A percentile compares a stretch with the other conserved stretches of the same genome.
These are phyloP conservation scores for Oryzias melastigma DNA, from an alignment of 2,113 vertebrate genomes.

Conservation along the genomic window DNA sequence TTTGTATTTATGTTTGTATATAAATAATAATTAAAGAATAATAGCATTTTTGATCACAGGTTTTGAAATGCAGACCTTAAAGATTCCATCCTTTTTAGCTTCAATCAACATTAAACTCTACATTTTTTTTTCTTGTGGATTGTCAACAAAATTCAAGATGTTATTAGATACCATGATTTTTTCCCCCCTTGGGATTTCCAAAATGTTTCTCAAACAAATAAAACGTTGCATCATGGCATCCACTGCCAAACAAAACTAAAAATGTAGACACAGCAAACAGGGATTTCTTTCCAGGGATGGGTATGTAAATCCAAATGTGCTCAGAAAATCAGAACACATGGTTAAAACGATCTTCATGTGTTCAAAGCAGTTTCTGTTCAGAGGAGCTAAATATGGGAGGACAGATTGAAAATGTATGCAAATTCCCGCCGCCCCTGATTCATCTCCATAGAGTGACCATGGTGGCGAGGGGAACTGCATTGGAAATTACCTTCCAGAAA, in stretches of 20 bases:
- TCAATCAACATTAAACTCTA: no score
- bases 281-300: slow-evolving; percentile 1
- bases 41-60: no score
- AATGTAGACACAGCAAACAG: not conserved
- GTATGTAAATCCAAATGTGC: slow-evolving; percentile 8
- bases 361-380: slow-evolving; percentile 13
- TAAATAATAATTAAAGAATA: no score
- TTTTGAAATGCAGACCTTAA: no score
- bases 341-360: not conserved
- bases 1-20: no score
- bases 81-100: no score
- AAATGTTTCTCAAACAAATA: not conserved
- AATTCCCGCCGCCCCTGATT: slow-evolving; percentile 27
- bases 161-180: no score
- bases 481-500: slow-evolving; percentile 23
- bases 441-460: slow-evolving; percentile 20
- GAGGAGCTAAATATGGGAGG: slow-evolving; percentile 11
- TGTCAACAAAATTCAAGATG: no score
- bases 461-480: slow-evolving; percentile 17
- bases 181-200: no score
- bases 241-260: not conserved
- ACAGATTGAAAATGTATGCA: slow-evolving; percentile 37
- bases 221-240: not conserved
- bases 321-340: not conserved
- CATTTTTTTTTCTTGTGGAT: no score